Evolutionary conservation across 2,113 vertebrate species (phyloP).

Genomic region (Platysteira castanea): DNA sequence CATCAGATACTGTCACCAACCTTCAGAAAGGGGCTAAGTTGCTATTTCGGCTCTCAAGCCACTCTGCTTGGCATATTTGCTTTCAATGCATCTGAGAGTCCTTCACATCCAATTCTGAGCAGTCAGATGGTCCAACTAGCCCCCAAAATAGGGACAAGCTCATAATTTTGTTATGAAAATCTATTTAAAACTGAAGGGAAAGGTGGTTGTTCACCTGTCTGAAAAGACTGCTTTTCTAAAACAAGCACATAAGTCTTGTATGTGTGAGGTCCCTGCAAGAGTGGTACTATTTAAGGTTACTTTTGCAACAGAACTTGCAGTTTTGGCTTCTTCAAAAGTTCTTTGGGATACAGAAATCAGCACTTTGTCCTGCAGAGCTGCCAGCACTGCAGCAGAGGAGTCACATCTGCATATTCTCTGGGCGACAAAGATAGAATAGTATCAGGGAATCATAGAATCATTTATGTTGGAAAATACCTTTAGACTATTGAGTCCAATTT

Average conservation of each 20-base stretch:
- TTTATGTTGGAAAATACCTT: not conserved
- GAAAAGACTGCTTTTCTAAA: not conserved
- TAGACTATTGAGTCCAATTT: not conserved
- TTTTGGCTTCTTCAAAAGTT: not conserved
- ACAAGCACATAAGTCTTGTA: not conserved
- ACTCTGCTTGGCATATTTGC: not conserved
- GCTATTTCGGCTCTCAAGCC: not conserved
- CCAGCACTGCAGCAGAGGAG: not conserved
- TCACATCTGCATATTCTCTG: not conserved
- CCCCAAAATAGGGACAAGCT: not conserved
- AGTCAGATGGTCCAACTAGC: not conserved
- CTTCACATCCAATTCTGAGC: not conserved
- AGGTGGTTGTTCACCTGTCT: not conserved
- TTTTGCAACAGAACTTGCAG: not conserved
- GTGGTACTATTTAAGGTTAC: not conserved
- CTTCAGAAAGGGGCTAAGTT: not conserved
- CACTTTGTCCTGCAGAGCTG: not conserved
- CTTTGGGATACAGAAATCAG: not conserved
- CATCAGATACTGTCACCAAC: not conserved
- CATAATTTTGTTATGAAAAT: not conserved
- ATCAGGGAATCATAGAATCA: not conserved
- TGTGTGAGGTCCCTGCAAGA: not conserved
- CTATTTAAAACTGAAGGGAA: not conserved
- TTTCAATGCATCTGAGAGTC: not conserved
- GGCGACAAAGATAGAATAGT: not conserved